Percentiles rank a stretch among this genome's conserved stretches.
Conservation (phyloP, 2,888 invertebrate species). For the Chymomyza caudatula region DNA sequence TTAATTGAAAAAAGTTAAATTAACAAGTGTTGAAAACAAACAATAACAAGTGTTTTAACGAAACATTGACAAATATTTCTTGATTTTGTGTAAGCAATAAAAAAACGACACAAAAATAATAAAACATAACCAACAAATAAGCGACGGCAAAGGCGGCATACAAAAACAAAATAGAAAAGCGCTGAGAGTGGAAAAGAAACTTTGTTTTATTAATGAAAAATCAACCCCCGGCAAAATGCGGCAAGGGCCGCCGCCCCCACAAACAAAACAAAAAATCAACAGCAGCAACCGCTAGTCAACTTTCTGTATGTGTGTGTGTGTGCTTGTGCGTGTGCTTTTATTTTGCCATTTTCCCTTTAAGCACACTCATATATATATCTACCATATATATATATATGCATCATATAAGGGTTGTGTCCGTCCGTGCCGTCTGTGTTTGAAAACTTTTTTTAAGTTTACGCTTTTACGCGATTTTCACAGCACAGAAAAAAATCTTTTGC, state of each 20-base stretch:
- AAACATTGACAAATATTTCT: too few species aligned
- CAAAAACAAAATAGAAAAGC: slow-evolving; percentile 44
- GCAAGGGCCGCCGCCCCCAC: slow-evolving; percentile 44
- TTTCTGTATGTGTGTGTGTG: slow-evolving; percentile 7
- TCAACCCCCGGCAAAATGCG: slow-evolving; percentile 53
- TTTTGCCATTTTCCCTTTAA: slow-evolving; percentile 41
- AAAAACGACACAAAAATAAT: slow-evolving; percentile 7
- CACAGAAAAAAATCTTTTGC: neutral
- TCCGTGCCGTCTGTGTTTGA: neutral
- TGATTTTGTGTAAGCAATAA: slow-evolving; percentile 7
- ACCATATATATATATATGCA: neutral
- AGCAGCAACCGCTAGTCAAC: slow-evolving; percentile 5
- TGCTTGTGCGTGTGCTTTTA: slow-evolving; percentile 14
- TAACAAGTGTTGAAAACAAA: neutral
- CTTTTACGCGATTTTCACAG: neutral
- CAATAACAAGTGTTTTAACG: too few species aligned
- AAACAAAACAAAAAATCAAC: slow-evolving; percentile 61
- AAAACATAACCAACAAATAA: slow-evolving; percentile 28
- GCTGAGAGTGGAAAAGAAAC: slow-evolving; percentile 7
- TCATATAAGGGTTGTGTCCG: neutral
- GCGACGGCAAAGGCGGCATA: slow-evolving; percentile 8
- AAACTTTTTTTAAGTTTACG: slow-evolving; percentile 56
- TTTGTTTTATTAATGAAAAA: slow-evolving; percentile 66
- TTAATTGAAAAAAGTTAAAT: slow-evolving; percentile 27
- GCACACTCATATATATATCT: neutral